phyloP scores from a whole-genome alignment of 1,140 invertebrate genomes.

The Lamellibrachia luymesi region DNA sequence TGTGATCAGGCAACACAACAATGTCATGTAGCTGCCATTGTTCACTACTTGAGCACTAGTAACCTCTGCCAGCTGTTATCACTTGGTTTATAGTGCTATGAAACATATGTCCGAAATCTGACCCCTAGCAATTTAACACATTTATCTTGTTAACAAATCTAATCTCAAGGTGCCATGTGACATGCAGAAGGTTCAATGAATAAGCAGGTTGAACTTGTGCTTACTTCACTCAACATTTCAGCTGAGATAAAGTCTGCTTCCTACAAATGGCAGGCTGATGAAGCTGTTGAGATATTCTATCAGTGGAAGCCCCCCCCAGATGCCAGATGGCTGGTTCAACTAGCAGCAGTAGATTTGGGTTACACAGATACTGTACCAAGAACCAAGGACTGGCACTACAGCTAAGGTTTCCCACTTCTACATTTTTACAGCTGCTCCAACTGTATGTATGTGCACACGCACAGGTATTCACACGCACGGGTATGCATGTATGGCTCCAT shows the following conservation, averaged over 20 bases:
- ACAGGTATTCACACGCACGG: background rate
- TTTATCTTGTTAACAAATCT: background rate
- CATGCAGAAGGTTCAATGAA: background rate
- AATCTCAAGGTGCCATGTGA: background rate
- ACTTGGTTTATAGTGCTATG: background rate
- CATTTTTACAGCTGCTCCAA: background rate
- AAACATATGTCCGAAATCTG: background rate
- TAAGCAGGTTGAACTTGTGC: background rate
- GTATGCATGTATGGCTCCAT: background rate
- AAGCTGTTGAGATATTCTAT: slow-evolving; percentile 5
- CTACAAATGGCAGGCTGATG: background rate
- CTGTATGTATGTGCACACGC: background rate
- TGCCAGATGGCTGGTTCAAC: background rate
- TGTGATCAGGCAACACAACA: background rate
- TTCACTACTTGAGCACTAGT: background rate
- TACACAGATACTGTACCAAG: background rate
- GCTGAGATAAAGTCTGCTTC: background rate
- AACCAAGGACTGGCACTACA: background rate
- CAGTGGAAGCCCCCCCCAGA: background rate
- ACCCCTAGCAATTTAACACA: background rate
- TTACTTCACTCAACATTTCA: background rate
- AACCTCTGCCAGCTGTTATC: background rate
- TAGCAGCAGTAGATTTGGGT: background rate
- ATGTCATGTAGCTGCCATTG: background rate
- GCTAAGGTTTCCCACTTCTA: background rate